Percentiles rank a stretch among this genome's conserved stretches.
phyloP scores from a whole-genome alignment of 2,797 vertebrate species.

The Galago senegalensis region DNA sequence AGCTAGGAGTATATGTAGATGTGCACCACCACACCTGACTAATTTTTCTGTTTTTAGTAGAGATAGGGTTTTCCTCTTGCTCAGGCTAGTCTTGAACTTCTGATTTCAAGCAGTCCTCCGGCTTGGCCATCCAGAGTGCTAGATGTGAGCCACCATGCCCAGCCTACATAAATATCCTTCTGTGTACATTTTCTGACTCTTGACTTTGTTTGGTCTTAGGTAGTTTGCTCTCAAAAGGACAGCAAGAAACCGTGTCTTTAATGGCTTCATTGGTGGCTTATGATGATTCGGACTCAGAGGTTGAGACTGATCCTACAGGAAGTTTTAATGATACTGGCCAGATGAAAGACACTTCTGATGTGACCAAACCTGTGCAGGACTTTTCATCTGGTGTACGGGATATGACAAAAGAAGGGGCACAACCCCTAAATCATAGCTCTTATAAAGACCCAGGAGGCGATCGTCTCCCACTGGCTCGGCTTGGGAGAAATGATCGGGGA shows the following conservation, averaged over 20 bases:
- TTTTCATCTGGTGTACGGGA: slow-evolving; percentile 45
- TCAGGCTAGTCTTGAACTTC: not conserved
- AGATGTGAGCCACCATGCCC: not conserved
- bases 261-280: slow-evolving; percentile 94
- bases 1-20: too few relatives aligned
- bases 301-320: slow-evolving; percentile 84
- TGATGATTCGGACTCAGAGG: slow-evolving; percentile 95
- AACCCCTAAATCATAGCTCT: not conserved
- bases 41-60: too few relatives aligned
- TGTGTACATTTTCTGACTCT: not conserved
- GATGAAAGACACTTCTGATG: not conserved
- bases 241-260: not conserved
- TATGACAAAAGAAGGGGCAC: not conserved
- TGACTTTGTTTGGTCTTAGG: slow-evolving; percentile 42
- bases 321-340: not conserved
- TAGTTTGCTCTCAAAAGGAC: not conserved
- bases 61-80: too few relatives aligned
- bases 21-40: too few relatives aligned
- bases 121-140: not conserved
- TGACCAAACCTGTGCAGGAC: not conserved
- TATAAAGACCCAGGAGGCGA: not conserved
- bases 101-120: not conserved
- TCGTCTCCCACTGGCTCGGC: slow-evolving; percentile 36
- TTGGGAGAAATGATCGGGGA: slow-evolving; percentile 18
- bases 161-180: accelerated